Percentiles rank a stretch among this genome's conserved stretches.
phyloP scores from a whole-genome alignment of 2,888 invertebrate species.

The Fragum fragum region DNA sequence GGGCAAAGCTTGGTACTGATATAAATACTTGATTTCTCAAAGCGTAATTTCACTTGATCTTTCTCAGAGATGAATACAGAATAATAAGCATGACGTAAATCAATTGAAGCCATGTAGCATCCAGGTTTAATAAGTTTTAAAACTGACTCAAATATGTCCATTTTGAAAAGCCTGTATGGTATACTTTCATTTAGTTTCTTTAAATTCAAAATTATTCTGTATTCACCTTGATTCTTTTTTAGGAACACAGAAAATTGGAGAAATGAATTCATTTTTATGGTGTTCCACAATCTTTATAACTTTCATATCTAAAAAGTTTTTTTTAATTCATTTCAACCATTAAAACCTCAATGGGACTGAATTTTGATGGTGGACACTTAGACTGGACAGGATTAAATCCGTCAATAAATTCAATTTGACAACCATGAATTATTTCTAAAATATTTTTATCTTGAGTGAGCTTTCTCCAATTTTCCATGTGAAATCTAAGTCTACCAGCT shows the following conservation, averaged over 20 bases:
- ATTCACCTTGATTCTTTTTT: constrained; percentile 51
- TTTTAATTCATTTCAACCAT: too few species aligned
- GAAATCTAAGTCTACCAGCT: constrained; percentile 19
- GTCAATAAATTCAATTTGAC: constrained; percentile 30
- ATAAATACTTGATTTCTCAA: too few species aligned
- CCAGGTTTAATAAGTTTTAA: too few species aligned
- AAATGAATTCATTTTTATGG: constrained; percentile 40
- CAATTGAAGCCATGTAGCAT: too few species aligned
- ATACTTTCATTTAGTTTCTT: constrained; percentile 54
- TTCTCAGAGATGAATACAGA: too few species aligned
- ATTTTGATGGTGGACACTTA: constrained; percentile 14
- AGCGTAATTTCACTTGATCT: too few species aligned
- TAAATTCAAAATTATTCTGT: constrained; percentile 60
- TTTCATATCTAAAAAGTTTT: constrained; percentile 19
- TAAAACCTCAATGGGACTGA: neutral
- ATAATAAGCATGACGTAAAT: too few species aligned
- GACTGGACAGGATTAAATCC: constrained; percentile 4
- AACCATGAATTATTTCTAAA: constrained; percentile 32
- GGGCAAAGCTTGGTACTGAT: too few species aligned
- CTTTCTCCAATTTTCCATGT: too few species aligned
- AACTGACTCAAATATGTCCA: too few species aligned
- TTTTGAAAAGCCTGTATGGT: constrained; percentile 64
- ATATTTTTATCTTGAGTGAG: constrained; percentile 16
- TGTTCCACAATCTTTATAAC: constrained; percentile 33
- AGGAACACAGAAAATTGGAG: constrained; percentile 53